These are phyloP conservation scores for Scylla paramamosain DNA, from an alignment of 1,140 invertebrate species.

Conservation along the genomic window DNA sequence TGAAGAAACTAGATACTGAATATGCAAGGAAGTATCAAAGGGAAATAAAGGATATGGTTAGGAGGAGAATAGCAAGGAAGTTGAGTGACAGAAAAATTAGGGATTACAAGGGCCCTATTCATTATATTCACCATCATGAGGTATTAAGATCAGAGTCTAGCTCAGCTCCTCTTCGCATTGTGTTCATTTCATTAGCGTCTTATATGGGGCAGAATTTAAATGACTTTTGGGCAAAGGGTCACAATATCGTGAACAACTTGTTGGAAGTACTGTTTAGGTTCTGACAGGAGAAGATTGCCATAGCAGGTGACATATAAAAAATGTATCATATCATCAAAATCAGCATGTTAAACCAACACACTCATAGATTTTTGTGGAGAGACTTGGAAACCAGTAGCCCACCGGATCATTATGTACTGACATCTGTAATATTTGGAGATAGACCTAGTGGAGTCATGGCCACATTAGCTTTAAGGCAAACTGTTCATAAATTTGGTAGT, in stretches of 20 bases:
- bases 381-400: not conserved
- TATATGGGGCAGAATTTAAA: constrained; percentile 25
- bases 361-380: constrained; percentile 34
- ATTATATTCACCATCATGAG: constrained; percentile 31
- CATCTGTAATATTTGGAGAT: constrained; percentile 7
- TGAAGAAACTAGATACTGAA: too few species aligned
- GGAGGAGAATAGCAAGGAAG: not conserved
- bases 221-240: not conserved
- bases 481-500: not conserved
- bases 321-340: constrained; percentile 36
- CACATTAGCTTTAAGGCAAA: constrained; percentile 31
- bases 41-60: constrained; percentile 32
- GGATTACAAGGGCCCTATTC: constrained; percentile 14
- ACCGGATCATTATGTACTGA: constrained; percentile 43
- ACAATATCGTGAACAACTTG: not conserved
- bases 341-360: not conserved
- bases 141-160: not conserved
- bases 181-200: not conserved
- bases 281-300: not conserved
- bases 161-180: not conserved
- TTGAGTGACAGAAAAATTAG: not conserved
- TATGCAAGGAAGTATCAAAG: not conserved
- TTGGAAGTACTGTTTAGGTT: not conserved
- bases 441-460: constrained; percentile 33
- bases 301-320: constrained; percentile 14